phyloP scores from a whole-genome alignment of 2,113 vertebrate species.

The Crypturellus undulatus region DNA sequence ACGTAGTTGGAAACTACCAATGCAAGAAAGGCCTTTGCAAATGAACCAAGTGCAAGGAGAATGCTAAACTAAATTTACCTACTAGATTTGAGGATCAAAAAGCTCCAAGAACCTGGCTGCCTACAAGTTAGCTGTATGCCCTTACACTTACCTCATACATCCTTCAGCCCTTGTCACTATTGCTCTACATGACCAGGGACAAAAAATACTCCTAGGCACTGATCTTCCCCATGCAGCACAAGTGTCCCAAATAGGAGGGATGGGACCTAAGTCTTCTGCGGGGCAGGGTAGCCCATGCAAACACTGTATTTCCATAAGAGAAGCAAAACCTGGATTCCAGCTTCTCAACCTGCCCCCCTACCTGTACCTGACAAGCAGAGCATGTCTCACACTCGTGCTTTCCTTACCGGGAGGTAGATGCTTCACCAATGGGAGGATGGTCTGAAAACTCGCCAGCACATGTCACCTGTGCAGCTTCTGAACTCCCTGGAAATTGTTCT shows the following conservation, averaged over 20 bases:
- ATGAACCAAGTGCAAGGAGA: neutral
- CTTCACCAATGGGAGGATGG: accelerated
- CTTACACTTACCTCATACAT: neutral
- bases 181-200: neutral
- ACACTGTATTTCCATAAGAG: neutral
- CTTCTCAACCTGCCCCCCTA: accelerated
- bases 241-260: neutral
- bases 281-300: neutral
- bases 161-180: neutral
- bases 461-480: neutral
- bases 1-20: neutral
- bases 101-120: neutral
- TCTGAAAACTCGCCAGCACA: conserved; percentile 62
- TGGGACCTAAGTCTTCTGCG: neutral
- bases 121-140: neutral
- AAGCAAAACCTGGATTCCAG: accelerated
- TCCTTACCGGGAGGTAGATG: conserved; percentile 31
- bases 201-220: neutral
- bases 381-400: accelerated
- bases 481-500: conserved; percentile 42
- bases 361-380: too few relatives aligned
- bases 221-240: neutral
- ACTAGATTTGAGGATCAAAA: neutral
- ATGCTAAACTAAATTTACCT: neutral
- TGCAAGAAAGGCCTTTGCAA: neutral